Conservation (phyloP, 2,888 invertebrate genomes). For the Lithodes maja region DNA sequence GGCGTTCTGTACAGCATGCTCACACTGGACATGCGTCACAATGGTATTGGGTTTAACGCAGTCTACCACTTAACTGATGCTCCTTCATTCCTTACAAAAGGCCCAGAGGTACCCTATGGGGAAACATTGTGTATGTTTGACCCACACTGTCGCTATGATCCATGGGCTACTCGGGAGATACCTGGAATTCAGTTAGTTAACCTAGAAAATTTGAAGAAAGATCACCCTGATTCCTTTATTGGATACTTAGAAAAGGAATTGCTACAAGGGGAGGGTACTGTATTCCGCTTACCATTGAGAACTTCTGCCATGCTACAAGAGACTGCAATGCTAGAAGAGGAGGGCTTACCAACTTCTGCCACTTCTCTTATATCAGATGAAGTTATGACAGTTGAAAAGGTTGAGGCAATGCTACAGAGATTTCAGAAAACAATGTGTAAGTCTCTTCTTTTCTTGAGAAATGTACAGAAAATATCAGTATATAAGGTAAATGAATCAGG, state of each 20-base stretch:
- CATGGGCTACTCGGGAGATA: slow-evolving; percentile 14
- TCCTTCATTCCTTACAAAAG: slow-evolving; percentile 50
- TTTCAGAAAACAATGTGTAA: slow-evolving; percentile 32
- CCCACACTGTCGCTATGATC: slow-evolving; percentile 50
- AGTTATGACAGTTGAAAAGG: background rate
- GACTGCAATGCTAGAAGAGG: too few relatives aligned
- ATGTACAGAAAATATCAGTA: slow-evolving; percentile 44
- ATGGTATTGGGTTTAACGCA: slow-evolving; percentile 57
- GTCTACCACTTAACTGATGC: slow-evolving; percentile 56
- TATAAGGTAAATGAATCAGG: background rate
- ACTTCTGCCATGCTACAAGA: too few relatives aligned
- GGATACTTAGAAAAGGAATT: slow-evolving; percentile 39
- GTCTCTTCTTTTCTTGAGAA: slow-evolving; percentile 40
- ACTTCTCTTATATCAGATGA: slow-evolving; percentile 14
- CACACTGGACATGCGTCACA: too few relatives aligned
- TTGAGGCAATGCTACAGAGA: slow-evolving; percentile 9
- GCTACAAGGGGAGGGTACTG: slow-evolving; percentile 33
- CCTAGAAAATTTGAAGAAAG: slow-evolving; percentile 23
- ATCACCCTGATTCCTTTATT: slow-evolving; percentile 40
- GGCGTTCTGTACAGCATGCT: too few relatives aligned
- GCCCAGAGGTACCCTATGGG: slow-evolving; percentile 37
- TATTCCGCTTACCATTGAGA: slow-evolving; percentile 44
- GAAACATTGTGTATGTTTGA: slow-evolving; percentile 55
- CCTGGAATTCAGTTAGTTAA: slow-evolving; percentile 38
- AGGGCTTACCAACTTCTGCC: background rate